phyloP scores from a whole-genome alignment of 2,113 vertebrate species.

The Trogon melanurus region DNA sequence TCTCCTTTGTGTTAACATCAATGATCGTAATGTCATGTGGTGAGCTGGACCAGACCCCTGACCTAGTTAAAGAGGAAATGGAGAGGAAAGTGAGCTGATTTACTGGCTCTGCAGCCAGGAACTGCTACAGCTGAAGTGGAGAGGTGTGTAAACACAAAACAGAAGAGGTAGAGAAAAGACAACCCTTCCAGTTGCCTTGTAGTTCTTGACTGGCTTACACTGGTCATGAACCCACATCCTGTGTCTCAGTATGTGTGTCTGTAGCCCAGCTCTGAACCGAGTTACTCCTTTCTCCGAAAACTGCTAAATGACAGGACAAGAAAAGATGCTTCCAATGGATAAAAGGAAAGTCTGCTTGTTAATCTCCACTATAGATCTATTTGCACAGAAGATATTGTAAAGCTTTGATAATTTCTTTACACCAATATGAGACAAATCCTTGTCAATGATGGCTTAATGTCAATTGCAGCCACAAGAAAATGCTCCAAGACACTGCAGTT shows the following conservation, averaged over 20 bases:
- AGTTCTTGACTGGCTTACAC: neutral
- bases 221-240: neutral
- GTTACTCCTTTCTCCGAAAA: neutral
- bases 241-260: neutral
- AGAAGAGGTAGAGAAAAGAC: neutral
- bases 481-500: neutral
- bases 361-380: neutral
- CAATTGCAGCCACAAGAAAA: neutral
- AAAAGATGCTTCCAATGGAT: neutral
- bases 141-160: neutral
- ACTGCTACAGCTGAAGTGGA: neutral
- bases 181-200: neutral
- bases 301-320: neutral
- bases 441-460: neutral
- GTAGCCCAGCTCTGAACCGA: neutral
- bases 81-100: neutral
- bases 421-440: neutral
- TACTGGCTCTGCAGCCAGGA: neutral
- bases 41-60: neutral
- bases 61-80: neutral
- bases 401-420: neutral
- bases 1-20: neutral
- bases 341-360: neutral
- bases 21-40: neutral
- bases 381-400: neutral